Percentiles rank a stretch among this genome's conserved stretches.
Evolutionary conservation across 2,113 vertebrate species (phyloP).

Genomic region (Oryctolagus cuniculus): DNA sequence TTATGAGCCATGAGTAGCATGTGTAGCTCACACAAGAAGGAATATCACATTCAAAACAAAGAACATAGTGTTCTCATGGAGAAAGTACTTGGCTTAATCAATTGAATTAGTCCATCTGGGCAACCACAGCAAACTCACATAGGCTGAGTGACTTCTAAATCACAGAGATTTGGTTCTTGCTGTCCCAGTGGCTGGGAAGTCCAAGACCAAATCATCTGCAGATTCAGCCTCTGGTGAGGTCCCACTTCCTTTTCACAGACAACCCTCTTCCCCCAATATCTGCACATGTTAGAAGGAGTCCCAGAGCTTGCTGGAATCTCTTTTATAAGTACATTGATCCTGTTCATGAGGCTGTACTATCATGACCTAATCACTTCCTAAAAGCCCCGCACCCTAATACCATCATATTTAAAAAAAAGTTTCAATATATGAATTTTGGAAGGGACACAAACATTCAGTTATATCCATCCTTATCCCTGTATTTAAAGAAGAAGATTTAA

Average conservation of each 20-base stretch:
- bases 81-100: not conserved
- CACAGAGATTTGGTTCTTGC: not conserved
- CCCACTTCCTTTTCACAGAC: not conserved
- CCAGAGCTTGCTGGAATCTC: not conserved
- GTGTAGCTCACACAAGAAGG: not conserved
- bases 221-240: not conserved
- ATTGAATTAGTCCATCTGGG: not conserved
- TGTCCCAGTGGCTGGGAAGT: not conserved
- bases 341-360: not conserved
- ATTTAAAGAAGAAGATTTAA: constrained; percentile 14
- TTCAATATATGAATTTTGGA: not conserved
- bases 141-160: not conserved
- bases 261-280: not conserved
- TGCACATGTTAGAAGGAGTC: not conserved
- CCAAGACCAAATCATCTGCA: not conserved
- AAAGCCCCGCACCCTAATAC: not conserved
- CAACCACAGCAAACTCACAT: not conserved
- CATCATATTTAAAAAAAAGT: not conserved
- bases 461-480: not conserved
- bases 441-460: not conserved
- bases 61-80: not conserved
- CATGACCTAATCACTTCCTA: not conserved
- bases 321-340: not conserved
- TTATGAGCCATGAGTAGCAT: not conserved
- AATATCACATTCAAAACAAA: not conserved